These are phyloP conservation scores for Drosophila atroscutellata DNA, from an alignment of 2,888 invertebrate genomes.

Conservation along the genomic window DNA sequence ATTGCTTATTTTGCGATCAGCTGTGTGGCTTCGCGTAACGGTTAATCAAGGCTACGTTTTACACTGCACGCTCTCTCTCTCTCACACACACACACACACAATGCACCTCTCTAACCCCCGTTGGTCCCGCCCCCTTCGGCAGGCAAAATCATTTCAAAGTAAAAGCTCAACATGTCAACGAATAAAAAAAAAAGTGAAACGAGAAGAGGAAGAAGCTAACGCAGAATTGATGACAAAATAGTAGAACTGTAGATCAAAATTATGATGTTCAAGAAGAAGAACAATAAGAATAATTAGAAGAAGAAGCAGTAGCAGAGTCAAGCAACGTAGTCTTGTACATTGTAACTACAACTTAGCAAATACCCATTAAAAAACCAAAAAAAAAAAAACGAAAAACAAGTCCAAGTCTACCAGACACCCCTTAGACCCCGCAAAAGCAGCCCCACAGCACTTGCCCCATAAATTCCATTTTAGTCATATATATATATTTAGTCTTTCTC, in stretches of 20 bases:
- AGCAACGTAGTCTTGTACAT: slow-evolving; percentile 71
- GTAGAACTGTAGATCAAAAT: slow-evolving; percentile 21
- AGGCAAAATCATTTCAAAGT: slow-evolving; percentile 79
- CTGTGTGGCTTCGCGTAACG: slow-evolving; percentile 33
- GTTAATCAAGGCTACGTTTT: slow-evolving; percentile 54
- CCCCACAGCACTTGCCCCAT: slow-evolving; percentile 50
- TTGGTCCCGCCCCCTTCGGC: slow-evolving; percentile 38
- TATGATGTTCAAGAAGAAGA: background rate
- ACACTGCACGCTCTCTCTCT: slow-evolving; percentile 31
- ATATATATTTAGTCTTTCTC: slow-evolving; percentile 23
- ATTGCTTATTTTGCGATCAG: slow-evolving; percentile 12
- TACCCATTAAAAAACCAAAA: too few relatives aligned
- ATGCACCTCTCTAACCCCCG: background rate
- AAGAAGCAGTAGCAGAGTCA: slow-evolving; percentile 37
- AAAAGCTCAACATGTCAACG: slow-evolving; percentile 81
- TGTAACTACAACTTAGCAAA: slow-evolving; percentile 57
- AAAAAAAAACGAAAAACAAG: background rate
- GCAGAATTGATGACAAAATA: slow-evolving; percentile 6
- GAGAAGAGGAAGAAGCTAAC: slow-evolving; percentile 16
- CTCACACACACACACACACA: slow-evolving; percentile 6
- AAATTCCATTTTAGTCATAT: slow-evolving; percentile 41
- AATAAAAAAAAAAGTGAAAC: slow-evolving; percentile 37
- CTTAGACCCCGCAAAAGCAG: slow-evolving; percentile 20
- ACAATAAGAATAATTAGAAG: slow-evolving; percentile 36
- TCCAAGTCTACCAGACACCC: background rate